These are phyloP conservation scores for Norana najaformis DNA, from an alignment of 2,888 invertebrate species.

Conservation along the genomic window DNA sequence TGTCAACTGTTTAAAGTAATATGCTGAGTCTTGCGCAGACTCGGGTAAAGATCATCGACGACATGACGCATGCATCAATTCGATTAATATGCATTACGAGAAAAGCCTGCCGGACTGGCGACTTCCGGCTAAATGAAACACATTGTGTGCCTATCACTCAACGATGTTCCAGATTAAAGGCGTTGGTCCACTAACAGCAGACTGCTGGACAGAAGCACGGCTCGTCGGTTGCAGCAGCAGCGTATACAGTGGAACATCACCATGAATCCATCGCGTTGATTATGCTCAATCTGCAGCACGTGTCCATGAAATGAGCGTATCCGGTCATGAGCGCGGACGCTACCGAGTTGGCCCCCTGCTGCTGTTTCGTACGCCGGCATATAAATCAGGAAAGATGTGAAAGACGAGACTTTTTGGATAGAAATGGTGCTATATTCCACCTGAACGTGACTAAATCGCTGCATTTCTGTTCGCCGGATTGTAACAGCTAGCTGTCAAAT, in stretches of 20 bases:
- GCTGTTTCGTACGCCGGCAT: neutral
- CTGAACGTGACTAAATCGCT: neutral
- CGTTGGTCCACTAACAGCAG: too few relatives aligned
- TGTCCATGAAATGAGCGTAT: neutral
- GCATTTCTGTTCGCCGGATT: neutral
- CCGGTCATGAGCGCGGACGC: neutral
- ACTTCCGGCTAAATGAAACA: too few relatives aligned
- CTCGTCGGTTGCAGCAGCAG: too few relatives aligned
- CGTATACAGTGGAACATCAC: neutral
- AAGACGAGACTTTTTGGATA: neutral
- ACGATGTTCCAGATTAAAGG: too few relatives aligned
- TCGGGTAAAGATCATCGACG: too few relatives aligned
- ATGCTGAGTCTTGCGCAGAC: too few relatives aligned
- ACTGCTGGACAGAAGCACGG: too few relatives aligned
- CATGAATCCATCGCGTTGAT: neutral
- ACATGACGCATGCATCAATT: too few relatives aligned
- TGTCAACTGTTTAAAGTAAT: too few relatives aligned
- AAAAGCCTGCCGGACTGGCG: too few relatives aligned
- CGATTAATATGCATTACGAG: too few relatives aligned
- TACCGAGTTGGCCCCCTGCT: neutral
- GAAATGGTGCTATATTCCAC: neutral
- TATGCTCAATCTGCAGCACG: neutral
- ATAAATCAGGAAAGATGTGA: neutral
- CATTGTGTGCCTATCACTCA: too few relatives aligned
- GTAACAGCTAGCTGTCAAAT: neutral